Percentiles rank a stretch among this genome's conserved stretches.
phyloP scores from a whole-genome alignment of 2,113 vertebrate species.

The Parus major region DNA sequence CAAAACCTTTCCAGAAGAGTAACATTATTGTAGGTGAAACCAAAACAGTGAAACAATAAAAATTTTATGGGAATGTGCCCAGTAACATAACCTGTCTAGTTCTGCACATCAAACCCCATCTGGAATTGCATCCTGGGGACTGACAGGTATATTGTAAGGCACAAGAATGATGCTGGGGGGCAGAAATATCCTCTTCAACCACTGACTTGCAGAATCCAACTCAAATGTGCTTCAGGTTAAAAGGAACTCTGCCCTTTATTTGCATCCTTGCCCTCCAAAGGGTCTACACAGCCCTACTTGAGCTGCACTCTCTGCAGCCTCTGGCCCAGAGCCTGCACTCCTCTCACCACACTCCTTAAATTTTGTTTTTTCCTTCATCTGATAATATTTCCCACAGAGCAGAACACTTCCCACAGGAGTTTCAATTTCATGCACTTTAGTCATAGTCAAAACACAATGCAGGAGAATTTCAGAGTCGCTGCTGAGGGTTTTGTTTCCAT shows the following conservation, averaged over 20 bases:
- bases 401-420: background rate
- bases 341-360: background rate
- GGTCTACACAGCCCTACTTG: rapidly evolving
- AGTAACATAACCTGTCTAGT: background rate
- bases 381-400: background rate
- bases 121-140: background rate
- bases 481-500: background rate
- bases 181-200: background rate
- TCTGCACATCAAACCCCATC: background rate
- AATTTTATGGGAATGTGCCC: background rate
- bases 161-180: background rate
- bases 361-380: background rate
- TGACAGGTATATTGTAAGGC: background rate
- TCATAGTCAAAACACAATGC: background rate
- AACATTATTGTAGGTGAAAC: background rate
- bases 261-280: background rate
- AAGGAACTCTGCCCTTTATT: background rate
- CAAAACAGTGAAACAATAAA: background rate
- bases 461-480: background rate
- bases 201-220: background rate
- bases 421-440: background rate
- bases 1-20: background rate
- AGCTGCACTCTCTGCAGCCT: background rate
- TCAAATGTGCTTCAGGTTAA: rapidly evolving
- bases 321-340: background rate